Percentiles rank a stretch among this genome's conserved stretches.
These are phyloP conservation scores for Lycodopsis pacificus DNA, from an alignment of 2,797 vertebrate genomes.

Conservation along the genomic window DNA sequence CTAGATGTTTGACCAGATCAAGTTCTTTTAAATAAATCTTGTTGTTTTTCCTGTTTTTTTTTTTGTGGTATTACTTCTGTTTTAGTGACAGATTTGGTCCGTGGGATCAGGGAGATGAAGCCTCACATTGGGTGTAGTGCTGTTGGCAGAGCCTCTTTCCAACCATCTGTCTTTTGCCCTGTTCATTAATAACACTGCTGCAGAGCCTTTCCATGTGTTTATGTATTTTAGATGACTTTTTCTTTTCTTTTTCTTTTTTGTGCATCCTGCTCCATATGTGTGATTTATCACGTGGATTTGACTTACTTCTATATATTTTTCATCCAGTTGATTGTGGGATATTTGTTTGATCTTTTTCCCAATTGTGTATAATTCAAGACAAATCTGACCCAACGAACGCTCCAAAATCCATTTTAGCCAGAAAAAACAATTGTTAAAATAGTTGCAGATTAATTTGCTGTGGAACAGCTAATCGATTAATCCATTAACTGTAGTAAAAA, in stretches of 20 bases:
- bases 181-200: constrained; percentile 49
- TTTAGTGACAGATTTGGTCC: constrained; percentile 42
- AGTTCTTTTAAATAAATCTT: constrained; percentile 24
- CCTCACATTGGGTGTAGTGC: constrained; percentile 38
- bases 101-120: constrained; percentile 45
- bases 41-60: constrained; percentile 11
- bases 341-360: constrained; percentile 2
- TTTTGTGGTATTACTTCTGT: constrained; percentile 41
- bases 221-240: constrained; percentile 21
- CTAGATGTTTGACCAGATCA: constrained; percentile 38
- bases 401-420: background rate
- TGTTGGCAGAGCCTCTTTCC: constrained; percentile 64
- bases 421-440: background rate
- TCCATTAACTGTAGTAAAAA: background rate
- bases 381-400: background rate
- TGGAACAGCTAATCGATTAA: background rate
- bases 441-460: background rate
- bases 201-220: constrained; percentile 33
- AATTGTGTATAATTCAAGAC: background rate
- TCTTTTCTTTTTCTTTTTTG: background rate
- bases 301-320: background rate
- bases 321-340: background rate
- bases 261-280: constrained; percentile 2
- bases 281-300: constrained; percentile 1
- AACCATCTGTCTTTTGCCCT: constrained; percentile 66